Base-by-base conservation (phyloP, 2,888 invertebrate genomes). In the Junonia oenone region DNA sequence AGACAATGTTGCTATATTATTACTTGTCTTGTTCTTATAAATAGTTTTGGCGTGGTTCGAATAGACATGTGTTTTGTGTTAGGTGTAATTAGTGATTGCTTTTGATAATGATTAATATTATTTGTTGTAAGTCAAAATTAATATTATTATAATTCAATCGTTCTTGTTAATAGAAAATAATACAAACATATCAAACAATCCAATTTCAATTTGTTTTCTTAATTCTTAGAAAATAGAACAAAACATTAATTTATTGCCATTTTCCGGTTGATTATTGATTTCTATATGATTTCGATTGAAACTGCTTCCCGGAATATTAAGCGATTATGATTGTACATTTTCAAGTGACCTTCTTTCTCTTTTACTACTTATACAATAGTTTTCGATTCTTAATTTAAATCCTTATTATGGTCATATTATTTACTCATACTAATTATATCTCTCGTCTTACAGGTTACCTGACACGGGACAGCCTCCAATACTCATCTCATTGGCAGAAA, bases 381-480 rank as follows among this genome's bases (percentile, higher is more conserved):
- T 22, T 22, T 22, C 22, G 2, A 5, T 22, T 22, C 5, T 3
- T 5, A 22, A 22, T 22, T 22, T 22, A 3, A 22, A 22, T 22
- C 22, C 22, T 2, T 22, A 22, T 5, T 22, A 13, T 45, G 29
- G 19, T 9, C 33, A 13, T 19, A n/a, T 19, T 49, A 43, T 51
- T 31, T 49, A 29, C 43, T 29, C 58, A 6, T 17, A 38, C 19
- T 46, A 14, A 54, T 38, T 43, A 27, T 15, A 1, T 49, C 17
- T 33, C 22, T 51, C 38, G 29, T 29, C 29, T 63, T 91, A 29
- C 88, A 93, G 93, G 78, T 91, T 93, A 81, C 91, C 92, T 75
- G 93, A 93, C 81, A 91, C 92, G 45, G 93, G 91, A 48, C 92
- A 93, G 68, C 90, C 90, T 67, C 87, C 88, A 61, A 91, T 93